These are phyloP conservation scores for Halichoeres trimaculatus DNA, from an alignment of 2,113 vertebrate genomes.

Conservation along the genomic window DNA sequence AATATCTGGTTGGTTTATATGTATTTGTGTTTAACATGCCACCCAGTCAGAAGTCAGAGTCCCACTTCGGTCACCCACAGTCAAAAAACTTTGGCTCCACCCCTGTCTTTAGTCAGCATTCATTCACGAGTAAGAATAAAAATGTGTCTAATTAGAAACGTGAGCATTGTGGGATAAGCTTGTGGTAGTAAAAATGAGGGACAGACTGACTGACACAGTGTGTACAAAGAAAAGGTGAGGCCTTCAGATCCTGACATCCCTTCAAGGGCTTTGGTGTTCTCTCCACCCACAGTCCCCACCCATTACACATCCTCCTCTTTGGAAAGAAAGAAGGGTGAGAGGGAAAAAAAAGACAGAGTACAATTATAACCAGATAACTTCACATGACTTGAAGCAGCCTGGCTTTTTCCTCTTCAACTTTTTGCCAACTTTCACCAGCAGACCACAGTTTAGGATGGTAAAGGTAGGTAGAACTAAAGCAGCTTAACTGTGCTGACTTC, in stretches of 20 bases:
- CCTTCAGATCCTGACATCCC: conserved; percentile 4
- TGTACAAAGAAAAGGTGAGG: conserved; percentile 16
- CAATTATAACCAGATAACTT: conserved; percentile 37
- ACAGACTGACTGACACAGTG: not conserved
- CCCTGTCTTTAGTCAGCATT: too few species aligned
- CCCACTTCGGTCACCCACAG: too few species aligned
- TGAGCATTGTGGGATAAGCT: too few species aligned
- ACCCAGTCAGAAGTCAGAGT: too few species aligned
- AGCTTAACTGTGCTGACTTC: not conserved
- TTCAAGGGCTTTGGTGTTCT: conserved; percentile 22
- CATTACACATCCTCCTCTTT: conserved; percentile 13
- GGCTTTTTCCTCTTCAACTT: not conserved
- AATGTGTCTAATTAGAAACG: too few species aligned
- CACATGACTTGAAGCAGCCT: conserved; percentile 28
- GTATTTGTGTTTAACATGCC: too few species aligned
- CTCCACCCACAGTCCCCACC: conserved; percentile 69
- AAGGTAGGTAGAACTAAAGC: conserved; percentile 10
- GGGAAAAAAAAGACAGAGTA: not conserved
- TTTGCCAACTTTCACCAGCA: not conserved
- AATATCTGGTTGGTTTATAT: too few species aligned
- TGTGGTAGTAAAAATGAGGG: too few species aligned
- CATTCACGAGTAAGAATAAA: too few species aligned
- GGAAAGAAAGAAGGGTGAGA: not conserved
- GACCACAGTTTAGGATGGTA: conserved; percentile 36
- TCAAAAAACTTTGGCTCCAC: too few species aligned